Evolutionary conservation across 2,797 vertebrate genomes (phyloP), one percentile per base, ranked within the genome.

Genomic region (Alosa sapidissima): DNA sequence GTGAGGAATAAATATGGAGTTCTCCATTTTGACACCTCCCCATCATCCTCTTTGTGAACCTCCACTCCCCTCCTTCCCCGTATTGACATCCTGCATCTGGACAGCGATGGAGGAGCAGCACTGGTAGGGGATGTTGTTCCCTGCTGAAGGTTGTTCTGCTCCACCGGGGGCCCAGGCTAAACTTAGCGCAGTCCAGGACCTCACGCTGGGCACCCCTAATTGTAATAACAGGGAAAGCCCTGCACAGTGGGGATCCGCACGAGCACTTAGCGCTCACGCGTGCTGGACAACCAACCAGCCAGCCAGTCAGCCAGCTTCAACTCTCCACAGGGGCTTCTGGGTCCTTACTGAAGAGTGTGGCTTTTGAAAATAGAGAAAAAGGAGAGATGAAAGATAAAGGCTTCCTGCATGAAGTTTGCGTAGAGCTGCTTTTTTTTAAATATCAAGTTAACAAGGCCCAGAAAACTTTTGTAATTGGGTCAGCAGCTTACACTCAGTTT

Each of bases 201-300:
- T 85, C 47, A 85, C 82, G 81, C 13, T 85, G 62, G 82, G 81
- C 19, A 7, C 24, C 75, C 10, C n/a, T 78, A 54, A 82, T 48
- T 81, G 41, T 83, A 72, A 82, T 88, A 91, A 91, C 65, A 28
- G 88, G 87, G 60, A 88, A 82, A 21, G 83, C 87, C 82, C 84
- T 49, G 84, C 87, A 84, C 89, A 85, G 87, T 1, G 0, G 84
- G 89, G 85, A 83, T 54, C 60, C 83, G 5, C 54, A 84, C 51
- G 24, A 45, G 21, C 47, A 19, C 45, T 78, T 78, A 62, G 21
- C n/a, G n/a, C 58, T 47, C 41, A 10, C 14, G 14, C 36, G 33
- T n/a, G 55, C 33, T 36, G 68, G 36, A n/a, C 21, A 10, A 5
- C 33, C 36, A 72, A 28, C 68, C 68, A 41, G 41, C 41, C 41